Base-by-base conservation (phyloP, 2,888 invertebrate genomes). In the Drosophila demipolita region DNA sequence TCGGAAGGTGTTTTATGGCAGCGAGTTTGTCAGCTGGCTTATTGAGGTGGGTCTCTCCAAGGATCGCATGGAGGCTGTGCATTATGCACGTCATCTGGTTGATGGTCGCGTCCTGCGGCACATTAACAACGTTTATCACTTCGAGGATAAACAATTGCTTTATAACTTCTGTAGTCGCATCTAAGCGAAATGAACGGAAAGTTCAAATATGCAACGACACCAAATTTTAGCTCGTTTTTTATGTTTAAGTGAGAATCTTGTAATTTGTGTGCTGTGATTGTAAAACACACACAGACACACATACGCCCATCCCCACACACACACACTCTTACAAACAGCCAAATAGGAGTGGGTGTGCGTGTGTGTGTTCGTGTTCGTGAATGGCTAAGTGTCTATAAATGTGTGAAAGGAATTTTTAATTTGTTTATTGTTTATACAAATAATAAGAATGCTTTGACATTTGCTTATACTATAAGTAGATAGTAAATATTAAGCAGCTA, bases 31-130 rank as follows among this genome's bases (percentile, higher is more conserved):
- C 17, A 95, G 96, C 91, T 99, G 98, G 98, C 94, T 99, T 42
- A 93, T 97, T 36, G 95, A 95, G 83, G 96, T 96, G 62, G 97
- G 97, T 0, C 93, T 99, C 49, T 96, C 97, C 0, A 94, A 95
- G 76, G 97, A 97, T 93, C 95, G 96, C 29, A 94, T 95, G 42
- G 97, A 97, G 87, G 98, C 97, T 2, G 95, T 96, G 9, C 94
- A 94, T 60, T 98, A 98, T 93, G 98, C 97, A 15, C 94, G 96
- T 23, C 96, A 97, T 91, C 94, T 99, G 54, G 94, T 98, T 29
- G 96, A 97, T 90, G 98, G 98, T 15, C 95, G 97, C 59, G 96
- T 98, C 48, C 94, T 99, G 66, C 95, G 96, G 62, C 98, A 99
- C 92, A 95, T 98, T 54, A 96, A 96, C 90, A 95, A 96, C 84